Evolutionary conservation across 2,797 vertebrate species (phyloP).

Genomic region (Alosa sapidissima): DNA sequence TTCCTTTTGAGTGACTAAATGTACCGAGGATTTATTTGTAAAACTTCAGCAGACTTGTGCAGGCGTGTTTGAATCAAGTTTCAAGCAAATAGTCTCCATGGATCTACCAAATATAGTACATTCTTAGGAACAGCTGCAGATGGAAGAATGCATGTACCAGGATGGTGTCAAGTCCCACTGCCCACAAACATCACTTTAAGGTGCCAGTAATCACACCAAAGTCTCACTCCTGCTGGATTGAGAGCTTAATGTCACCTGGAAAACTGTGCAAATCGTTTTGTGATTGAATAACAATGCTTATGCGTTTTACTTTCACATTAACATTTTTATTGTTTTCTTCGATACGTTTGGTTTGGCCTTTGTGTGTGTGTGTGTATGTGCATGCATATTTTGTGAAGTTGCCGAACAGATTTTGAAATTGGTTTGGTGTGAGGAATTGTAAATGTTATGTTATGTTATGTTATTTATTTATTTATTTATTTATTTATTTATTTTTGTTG

Average conservation of each 20-base stretch:
- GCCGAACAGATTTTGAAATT: not conserved
- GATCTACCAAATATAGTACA: constrained; percentile 53
- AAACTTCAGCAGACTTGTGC: not conserved
- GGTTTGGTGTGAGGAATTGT: not conserved
- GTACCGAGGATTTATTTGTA: not conserved
- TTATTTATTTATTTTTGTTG: not conserved
- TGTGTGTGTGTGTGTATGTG: not conserved
- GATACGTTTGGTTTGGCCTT: not conserved
- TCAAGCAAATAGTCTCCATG: constrained; percentile 46
- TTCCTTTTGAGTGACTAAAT: not conserved
- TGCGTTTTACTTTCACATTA: constrained; percentile 6
- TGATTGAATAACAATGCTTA: not conserved
- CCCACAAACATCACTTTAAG: constrained; percentile 54
- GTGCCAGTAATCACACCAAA: constrained; percentile 62
- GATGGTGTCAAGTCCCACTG: constrained; percentile 52
- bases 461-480: not conserved
- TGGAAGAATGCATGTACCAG: constrained; percentile 50
- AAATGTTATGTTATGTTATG: no score
- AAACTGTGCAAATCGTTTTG: constrained; percentile 13
- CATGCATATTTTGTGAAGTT: not conserved
- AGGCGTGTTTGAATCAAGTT: constrained; percentile 44
- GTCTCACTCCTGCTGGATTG: constrained; percentile 35
- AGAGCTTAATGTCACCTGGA: constrained; percentile 13
- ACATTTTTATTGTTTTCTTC: not conserved
- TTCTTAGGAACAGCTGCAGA: constrained; percentile 56